Base-by-base conservation (phyloP, 2,888 invertebrate genomes). In the Eupithecia centaureata region DNA sequence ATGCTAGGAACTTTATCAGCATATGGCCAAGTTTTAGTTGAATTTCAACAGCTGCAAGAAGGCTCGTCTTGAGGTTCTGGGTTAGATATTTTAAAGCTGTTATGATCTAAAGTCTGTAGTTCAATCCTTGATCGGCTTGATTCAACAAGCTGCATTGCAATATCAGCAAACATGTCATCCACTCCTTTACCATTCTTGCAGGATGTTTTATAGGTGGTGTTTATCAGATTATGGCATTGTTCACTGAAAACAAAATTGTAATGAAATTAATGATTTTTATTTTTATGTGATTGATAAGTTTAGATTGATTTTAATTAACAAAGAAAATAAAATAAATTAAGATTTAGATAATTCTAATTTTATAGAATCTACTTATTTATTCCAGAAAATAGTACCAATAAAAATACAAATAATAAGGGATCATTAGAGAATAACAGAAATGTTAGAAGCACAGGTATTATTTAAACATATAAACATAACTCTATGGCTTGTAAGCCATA, bases 131-230 rank as follows among this genome's bases (percentile, higher is more conserved):
- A 97, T 77, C 97, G 94, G 82, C 97, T 97, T 28, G 96, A 95
- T 78, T 96, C 96, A 1, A 96, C 96, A 70, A 98, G 87, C 76
- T 97, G 97, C 67, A 94, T 94, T 12, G 98, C 97, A 84, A 98
- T 98, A 79, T 98, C 97, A 54, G 95, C 93, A 85, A 98, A 98
- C 98, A 98, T 98, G 86, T 98, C 96, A 73, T 97, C 96, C 27
- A 98, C 94, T 7, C 98, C 98, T 81, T 95, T 95, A 2, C 97
- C 97, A 61, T 96, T 96, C 88, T 97, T 97, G 86, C 98, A 98
- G 5, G 98, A 98, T 22, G 97, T 97, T 88, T 97, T 97, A 85
- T 97, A 98, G 60, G 96, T 97, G 63, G 96, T 97, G 83, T 96
- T 97, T 76, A 98, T 96, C 63, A 98, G 94, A 86, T 97, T 97